Evolutionary conservation across 2,888 invertebrate genomes (phyloP).

Genomic region (Drosophila melanosoma): DNA sequence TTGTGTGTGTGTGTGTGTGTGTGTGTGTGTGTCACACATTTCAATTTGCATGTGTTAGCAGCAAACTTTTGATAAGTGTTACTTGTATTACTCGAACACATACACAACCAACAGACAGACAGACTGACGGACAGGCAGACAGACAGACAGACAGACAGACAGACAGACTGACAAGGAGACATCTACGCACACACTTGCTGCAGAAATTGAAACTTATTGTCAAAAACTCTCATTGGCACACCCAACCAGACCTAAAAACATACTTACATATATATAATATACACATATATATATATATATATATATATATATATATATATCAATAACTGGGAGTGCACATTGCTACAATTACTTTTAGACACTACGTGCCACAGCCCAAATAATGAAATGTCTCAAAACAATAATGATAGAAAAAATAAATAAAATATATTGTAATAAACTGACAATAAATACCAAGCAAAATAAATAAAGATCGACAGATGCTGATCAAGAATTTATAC

Average conservation of each 20-base stretch:
- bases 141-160: constrained; percentile 23
- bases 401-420: neutral
- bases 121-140: constrained; percentile 18
- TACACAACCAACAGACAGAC: constrained; percentile 28
- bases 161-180: constrained; percentile 7
- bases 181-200: constrained; percentile 21
- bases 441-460: neutral
- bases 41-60: constrained; percentile 81
- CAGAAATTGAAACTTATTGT: constrained; percentile 76
- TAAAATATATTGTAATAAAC: neutral
- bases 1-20: constrained; percentile 19
- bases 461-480: neutral
- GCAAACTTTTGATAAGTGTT: constrained; percentile 80
- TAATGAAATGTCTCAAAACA: constrained; percentile 3
- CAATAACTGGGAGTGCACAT: constrained; percentile 58
- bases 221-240: constrained; percentile 54
- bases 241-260: neutral
- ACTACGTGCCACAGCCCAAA: constrained; percentile 45
- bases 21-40: constrained; percentile 66
- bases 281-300: constrained; percentile 28
- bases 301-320: constrained; percentile 32
- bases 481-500: neutral
- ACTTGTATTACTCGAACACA: constrained; percentile 66
- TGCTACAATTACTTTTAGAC: constrained; percentile 56
- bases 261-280: neutral